A percentile compares a stretch with the other conserved stretches of the same genome.
Conservation (phyloP, 1,140 invertebrate species). For the Cryptotermes secundus region DNA sequence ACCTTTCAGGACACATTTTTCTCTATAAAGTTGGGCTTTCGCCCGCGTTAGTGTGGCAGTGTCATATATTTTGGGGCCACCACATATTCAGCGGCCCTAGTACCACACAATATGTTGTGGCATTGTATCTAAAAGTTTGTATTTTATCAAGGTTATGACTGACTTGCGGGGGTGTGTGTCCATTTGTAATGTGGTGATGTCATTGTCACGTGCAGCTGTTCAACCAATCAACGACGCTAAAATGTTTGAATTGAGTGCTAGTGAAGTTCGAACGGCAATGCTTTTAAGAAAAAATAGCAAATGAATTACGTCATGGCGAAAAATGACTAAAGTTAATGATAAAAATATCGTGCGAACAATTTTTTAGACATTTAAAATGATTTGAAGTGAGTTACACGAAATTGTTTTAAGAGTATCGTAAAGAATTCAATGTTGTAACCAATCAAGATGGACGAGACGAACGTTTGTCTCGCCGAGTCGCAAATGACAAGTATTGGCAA, state of each 20-base stretch:
- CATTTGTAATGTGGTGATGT: background rate
- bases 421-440: background rate
- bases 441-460: background rate
- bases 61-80: too few species aligned
- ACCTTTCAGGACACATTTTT: too few species aligned
- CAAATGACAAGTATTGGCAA: background rate
- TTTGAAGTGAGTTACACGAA: background rate
- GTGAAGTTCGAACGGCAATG: background rate
- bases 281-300: background rate
- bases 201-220: background rate
- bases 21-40: too few species aligned
- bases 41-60: too few species aligned
- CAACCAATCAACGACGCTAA: background rate
- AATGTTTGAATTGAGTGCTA: background rate
- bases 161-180: background rate
- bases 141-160: background rate
- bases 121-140: background rate
- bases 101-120: too few species aligned
- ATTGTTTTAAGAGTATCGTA: background rate
- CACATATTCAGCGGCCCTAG: too few species aligned
- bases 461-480: background rate
- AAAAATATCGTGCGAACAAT: background rate
- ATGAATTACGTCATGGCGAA: slow-evolving; percentile 1
- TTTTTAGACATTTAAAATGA: background rate
- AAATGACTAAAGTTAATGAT: background rate